phyloP scores from a whole-genome alignment of 2,888 invertebrate species.

The Hoplodrina ambigua region DNA sequence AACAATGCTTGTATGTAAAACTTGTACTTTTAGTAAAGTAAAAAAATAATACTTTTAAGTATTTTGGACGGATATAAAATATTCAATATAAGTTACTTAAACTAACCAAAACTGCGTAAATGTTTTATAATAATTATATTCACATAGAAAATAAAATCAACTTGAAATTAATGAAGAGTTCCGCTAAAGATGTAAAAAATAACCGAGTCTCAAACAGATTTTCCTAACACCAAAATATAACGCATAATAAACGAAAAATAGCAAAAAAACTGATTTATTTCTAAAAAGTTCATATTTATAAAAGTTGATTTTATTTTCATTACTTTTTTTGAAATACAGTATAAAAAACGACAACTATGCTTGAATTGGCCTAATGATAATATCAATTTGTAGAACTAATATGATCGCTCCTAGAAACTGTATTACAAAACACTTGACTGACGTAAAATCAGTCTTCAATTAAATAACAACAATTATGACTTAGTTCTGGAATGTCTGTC shows the following conservation, averaged over 20 bases:
- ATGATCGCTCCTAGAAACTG: not conserved
- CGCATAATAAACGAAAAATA: too few relatives aligned
- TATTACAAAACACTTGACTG: not conserved
- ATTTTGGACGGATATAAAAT: slow-evolving; percentile 26
- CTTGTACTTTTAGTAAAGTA: slow-evolving; percentile 35
- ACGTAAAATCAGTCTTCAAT: not conserved
- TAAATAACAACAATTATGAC: slow-evolving; percentile 6
- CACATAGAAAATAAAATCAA: slow-evolving; percentile 5
- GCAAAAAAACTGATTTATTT: not conserved
- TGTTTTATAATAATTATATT: not conserved
- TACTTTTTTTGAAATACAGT: not conserved
- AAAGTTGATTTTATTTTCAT: slow-evolving; percentile 1
- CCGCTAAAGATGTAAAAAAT: not conserved
- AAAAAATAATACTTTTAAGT: slow-evolving; percentile 38
- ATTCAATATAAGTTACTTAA: slow-evolving; percentile 1
- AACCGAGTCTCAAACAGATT: not conserved
- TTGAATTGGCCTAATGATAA: not conserved
- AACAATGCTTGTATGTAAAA: slow-evolving; percentile 32
- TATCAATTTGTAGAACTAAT: too few relatives aligned
- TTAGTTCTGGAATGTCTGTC: slow-evolving; percentile 22
- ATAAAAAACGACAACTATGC: not conserved
- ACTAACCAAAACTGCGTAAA: slow-evolving; percentile 13
- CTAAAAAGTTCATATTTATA: not conserved
- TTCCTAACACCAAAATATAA: not conserved
- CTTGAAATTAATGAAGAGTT: not conserved